Evolutionary conservation across 2,113 vertebrate genomes (phyloP).

Genomic region (Python bivittatus): DNA sequence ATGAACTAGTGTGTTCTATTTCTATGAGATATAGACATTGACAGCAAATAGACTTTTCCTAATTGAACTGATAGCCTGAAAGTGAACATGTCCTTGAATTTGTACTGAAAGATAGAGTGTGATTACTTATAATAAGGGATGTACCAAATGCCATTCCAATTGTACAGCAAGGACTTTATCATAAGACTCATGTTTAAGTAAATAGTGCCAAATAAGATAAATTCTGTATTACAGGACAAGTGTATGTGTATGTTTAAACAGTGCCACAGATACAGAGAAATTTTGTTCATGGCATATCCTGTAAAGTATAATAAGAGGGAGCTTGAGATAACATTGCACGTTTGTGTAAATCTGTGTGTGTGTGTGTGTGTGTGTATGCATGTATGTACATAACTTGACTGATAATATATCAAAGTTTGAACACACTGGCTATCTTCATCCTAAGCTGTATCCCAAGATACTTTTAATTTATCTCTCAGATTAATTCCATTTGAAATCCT

Average conservation of each 20-base stretch:
- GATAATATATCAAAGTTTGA: constrained; percentile 67
- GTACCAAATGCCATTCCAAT: constrained; percentile 65
- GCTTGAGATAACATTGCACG: constrained; percentile 64
- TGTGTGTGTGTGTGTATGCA: not conserved
- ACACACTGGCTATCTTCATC: constrained; percentile 63
- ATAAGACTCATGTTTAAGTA: constrained; percentile 66
- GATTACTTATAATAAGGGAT: constrained; percentile 72
- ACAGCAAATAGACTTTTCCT: constrained; percentile 72
- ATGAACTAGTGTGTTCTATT: constrained; percentile 62
- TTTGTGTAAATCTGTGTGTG: not conserved
- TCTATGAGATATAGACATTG: constrained; percentile 64
- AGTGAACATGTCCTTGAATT: constrained; percentile 73
- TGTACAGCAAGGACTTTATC: constrained; percentile 68
- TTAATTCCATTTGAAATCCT: constrained; percentile 77
- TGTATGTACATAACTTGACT: not conserved
- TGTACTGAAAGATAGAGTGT: constrained; percentile 66
- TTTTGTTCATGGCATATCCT: constrained; percentile 53
- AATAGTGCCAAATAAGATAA: constrained; percentile 69
- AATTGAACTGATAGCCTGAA: constrained; percentile 74
- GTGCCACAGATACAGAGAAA: constrained; percentile 52
- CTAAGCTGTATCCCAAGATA: constrained; percentile 61
- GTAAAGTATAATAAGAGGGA: constrained; percentile 50
- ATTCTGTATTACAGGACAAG: constrained; percentile 63
- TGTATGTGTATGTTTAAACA: constrained; percentile 16
- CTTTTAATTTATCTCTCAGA: constrained; percentile 71